phyloP scores from a whole-genome alignment of 2,797 vertebrate species.

The Columba guinea region DNA sequence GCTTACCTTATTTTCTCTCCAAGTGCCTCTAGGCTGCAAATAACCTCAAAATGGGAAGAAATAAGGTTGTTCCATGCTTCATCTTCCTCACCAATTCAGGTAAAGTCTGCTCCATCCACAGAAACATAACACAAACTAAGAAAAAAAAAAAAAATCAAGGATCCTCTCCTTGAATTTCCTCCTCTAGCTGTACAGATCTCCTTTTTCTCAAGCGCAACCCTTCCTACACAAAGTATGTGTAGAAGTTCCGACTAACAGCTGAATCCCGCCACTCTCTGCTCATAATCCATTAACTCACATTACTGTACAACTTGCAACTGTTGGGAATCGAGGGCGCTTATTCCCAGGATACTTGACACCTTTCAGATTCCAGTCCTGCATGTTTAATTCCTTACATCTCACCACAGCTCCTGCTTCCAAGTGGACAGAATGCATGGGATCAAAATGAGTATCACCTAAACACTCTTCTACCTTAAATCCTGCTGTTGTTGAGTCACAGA shows the following conservation, averaged over 20 bases:
- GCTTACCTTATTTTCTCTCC: conserved; percentile 32
- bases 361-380: conserved; percentile 4
- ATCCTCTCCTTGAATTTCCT: background rate
- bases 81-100: background rate
- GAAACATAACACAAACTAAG: background rate
- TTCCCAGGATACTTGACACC: background rate
- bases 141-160: background rate
- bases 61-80: background rate
- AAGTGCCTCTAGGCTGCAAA: background rate
- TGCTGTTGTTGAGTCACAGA: background rate
- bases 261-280: background rate
- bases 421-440: background rate
- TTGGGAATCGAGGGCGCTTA: background rate
- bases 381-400: background rate
- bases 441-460: background rate
- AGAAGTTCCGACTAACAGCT: conserved; percentile 22
- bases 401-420: background rate
- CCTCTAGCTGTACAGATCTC: background rate
- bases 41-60: background rate
- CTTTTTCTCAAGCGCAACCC: background rate
- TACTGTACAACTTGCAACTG: background rate
- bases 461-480: background rate
- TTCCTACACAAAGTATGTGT: background rate
- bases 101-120: background rate
- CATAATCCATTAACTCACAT: conserved; percentile 37